Evolutionary conservation across 2,113 vertebrate species (phyloP), one percentile per base, ranked within the genome.

Genomic region (Nestor notabilis): DNA sequence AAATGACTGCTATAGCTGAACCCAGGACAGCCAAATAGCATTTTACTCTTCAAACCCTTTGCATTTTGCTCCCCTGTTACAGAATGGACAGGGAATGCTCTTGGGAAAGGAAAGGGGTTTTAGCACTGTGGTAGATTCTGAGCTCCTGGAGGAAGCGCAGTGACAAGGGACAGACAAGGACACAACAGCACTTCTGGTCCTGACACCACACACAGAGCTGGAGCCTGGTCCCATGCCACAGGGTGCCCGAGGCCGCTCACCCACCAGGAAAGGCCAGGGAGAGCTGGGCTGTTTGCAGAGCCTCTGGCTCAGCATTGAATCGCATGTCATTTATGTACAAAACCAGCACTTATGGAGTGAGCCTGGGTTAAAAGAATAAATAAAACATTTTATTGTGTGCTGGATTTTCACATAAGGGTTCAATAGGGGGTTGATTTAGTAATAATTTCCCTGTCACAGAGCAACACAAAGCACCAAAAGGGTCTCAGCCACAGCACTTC

Each of bases 351-450:
- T 82, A 83, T 91, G 72, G 5, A 6, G 71, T 0, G 1, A 85
- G 78, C n/a, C 11, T 0, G 0, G 14, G 74, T 91, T 91, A 88
- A 92, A 91, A 87, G 65, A 78, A 82, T 87, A 93, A 91, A 95
- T 89, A 93, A 95, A 97, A 82, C 53, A 80, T 94, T 94, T 89
- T 83, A 83, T 47, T 74, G 69, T 6, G 2, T 3, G 1, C 49
- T 55, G 49, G 43, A 91, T 96, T 95, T 97, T 94, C 89, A 96
- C 55, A 72, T 44, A 41, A 90, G 61, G 53, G 87, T 90, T 95
- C 95, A 66, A 93, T 64, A 92, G 53, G 60, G 66, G 53, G 95
- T 95, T 95, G 91, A 96, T 96, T 95, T 85, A 94, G 84, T 68
- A 93, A 94, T 91, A 93, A 95, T 68, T 61, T 84, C 81, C 72